Evolutionary conservation across 2,888 invertebrate species (phyloP), one percentile per base, ranked within the genome.

Genomic region (Chloroclystis v-ata): DNA sequence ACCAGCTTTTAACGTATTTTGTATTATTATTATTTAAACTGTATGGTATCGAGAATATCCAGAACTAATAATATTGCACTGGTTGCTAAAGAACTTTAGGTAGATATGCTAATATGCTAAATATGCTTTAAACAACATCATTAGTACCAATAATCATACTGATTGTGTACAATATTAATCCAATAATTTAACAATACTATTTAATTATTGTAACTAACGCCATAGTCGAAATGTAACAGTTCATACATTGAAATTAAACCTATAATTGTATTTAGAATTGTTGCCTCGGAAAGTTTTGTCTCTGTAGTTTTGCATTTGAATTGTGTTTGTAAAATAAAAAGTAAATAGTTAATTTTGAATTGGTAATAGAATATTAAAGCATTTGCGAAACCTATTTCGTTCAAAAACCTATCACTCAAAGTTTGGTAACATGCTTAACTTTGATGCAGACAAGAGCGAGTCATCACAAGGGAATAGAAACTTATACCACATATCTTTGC

Each of bases 111-210:
- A 24, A 5, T 24, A 24, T 24, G 24, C 24, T 24, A 6, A 24
- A 6, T 24, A 5, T 49, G 16, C 16, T 13, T 28, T 42, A 43
- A 43, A 43, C 48, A 40, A 20, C 30, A 43, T 47, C 25, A 43
- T 47, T 50, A 39, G 41, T 47, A 29, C 28, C 39, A 9, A 46
- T 44, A 49, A 56, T 47, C 49, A 38, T 43, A 42, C 33, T 44
- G 33, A 40, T 39, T 47, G 38, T 44, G 47, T 42, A 43, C 43
- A 44, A 29, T 47, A 51, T 52, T 49, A 49, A 41, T 51, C 35
- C 25, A 28, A 26, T 47, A 30, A 44, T 49, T 50, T 41, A 37
- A 48, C 46, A 56, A 49, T 40, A 38, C 28, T 42, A 53, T 51
- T 52, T 50, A 47, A 53, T 49, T 51, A 53, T 40, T 24, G 39